Evolutionary conservation across 1,140 invertebrate species (phyloP), one percentile per base, ranked within the genome.

Genomic region (Periplaneta americana): DNA sequence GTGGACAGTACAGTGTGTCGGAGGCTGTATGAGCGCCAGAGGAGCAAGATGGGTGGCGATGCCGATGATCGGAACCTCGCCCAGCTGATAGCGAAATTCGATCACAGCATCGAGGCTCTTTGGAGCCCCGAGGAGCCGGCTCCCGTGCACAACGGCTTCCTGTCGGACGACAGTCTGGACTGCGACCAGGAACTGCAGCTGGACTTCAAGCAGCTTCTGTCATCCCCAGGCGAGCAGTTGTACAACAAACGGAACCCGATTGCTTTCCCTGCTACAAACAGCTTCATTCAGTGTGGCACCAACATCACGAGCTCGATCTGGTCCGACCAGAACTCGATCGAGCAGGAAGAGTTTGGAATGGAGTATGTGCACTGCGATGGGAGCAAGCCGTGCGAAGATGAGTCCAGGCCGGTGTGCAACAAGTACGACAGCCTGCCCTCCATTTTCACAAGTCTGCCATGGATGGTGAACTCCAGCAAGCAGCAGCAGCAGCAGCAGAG

Each of bases 11-110:
- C 34, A n/a, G 31, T 37, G 5, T 75, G 66, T 34, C 18, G 57
- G 66, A 36, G 66, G 31, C 13, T 34, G 22, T 34, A 74, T 31
- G 57, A 80, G 22, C 34, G 37, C 9, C 80, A 80, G 34, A 75
- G 57, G n/a, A 15, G 34, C n/a, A 10, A 28, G 66, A 31, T 18
- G 11, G 11, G 28, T 34, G n/a, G 22, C 1, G 28, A 18, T n/a
- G 74, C 31, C 22, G 81, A 81, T 18, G 81, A 81, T 57, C n/a
- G 31, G 11, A 81, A 81, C 31, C 37, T 93, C 83, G 92, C 91
- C 10, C 90, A 92, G 83, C 90, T 93, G 81, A 90, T 93, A 84
- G 92, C 92, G 13, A 93, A 93, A 85, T 93, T 93, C 85, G 90
- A 93, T 86, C 88, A 90, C 74, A 92, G 90, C 84, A 88, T 93